These are phyloP conservation scores for Serrognathus titanus DNA, from an alignment of 2,888 invertebrate genomes.

Conservation along the genomic window DNA sequence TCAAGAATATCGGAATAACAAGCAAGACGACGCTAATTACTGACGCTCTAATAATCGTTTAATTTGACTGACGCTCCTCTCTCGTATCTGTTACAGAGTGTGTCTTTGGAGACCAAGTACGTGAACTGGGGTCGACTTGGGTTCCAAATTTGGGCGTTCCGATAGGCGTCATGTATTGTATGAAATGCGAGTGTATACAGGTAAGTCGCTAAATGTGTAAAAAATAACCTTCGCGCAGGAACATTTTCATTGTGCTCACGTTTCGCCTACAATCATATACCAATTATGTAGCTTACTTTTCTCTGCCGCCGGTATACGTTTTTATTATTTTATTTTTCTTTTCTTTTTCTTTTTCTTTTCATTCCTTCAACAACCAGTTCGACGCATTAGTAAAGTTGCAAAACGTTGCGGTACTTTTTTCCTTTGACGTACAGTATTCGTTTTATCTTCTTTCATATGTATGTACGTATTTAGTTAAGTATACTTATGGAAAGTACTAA, in stretches of 20 bases:
- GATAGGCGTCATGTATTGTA: constrained; percentile 92
- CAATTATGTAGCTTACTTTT: constrained; percentile 24
- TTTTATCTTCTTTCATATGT: constrained; percentile 1
- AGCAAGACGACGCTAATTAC: too few species aligned
- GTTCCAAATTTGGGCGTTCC: constrained; percentile 90
- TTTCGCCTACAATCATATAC: constrained; percentile 25
- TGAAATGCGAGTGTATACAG: constrained; percentile 91
- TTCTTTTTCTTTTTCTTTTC: not conserved
- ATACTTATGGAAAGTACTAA: too few species aligned
- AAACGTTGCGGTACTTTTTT: constrained; percentile 28
- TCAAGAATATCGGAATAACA: too few species aligned
- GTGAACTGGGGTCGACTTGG: constrained; percentile 88
- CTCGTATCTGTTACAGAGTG: constrained; percentile 73
- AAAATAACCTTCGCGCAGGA: constrained; percentile 20
- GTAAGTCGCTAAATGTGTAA: constrained; percentile 61
- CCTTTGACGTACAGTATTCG: constrained; percentile 16
- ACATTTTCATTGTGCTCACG: constrained; percentile 24
- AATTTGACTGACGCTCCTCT: too few species aligned
- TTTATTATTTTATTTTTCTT: not conserved
- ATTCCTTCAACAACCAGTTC: constrained; percentile 25
- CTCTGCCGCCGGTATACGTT: constrained; percentile 21
- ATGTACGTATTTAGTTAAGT: not conserved
- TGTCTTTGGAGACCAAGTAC: constrained; percentile 81
- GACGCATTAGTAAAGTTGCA: constrained; percentile 26
- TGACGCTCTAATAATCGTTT: too few species aligned